Evolutionary conservation across 2,888 invertebrate species (phyloP).

Genomic region (Cylindroiulus punctatus): DNA sequence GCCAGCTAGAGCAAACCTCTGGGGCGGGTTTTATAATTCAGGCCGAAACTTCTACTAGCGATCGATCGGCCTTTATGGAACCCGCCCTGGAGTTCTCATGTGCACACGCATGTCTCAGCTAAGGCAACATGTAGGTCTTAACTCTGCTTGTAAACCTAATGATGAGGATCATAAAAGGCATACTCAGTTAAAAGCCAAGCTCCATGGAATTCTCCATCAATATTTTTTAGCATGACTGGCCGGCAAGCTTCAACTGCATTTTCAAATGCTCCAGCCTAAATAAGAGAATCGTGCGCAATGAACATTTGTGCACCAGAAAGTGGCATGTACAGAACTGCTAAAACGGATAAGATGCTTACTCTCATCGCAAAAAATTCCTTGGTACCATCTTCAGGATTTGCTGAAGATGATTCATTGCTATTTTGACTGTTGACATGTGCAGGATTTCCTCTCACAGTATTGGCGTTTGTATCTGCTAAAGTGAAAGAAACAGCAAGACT

Average conservation of each 20-base stretch:
- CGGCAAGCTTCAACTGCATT: slow-evolving; percentile 77
- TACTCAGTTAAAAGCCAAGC: slow-evolving; percentile 86
- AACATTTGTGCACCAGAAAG: not conserved
- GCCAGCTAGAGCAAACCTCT: too few species aligned
- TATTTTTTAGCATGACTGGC: slow-evolving; percentile 73
- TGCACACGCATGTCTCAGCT: too few species aligned
- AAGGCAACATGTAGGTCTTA: too few species aligned
- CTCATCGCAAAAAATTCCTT: slow-evolving; percentile 60
- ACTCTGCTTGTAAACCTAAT: too few species aligned
- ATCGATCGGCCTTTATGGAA: too few species aligned
- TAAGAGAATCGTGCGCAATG: not conserved
- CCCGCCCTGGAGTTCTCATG: too few species aligned
- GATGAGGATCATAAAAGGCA: too few species aligned
- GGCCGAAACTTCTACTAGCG: too few species aligned
- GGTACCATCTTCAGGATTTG: slow-evolving; percentile 54
- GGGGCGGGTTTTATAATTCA: too few species aligned
- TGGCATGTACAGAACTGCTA: too few species aligned
- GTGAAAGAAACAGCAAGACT: slow-evolving; percentile 46
- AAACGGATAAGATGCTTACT: too few species aligned
- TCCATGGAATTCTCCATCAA: slow-evolving; percentile 78
- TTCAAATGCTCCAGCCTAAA: slow-evolving; percentile 79
- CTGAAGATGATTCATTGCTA: not conserved
- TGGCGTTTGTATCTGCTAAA: not conserved
- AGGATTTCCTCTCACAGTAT: not conserved
- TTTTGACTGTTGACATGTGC: not conserved